These are phyloP conservation scores for Clepsis dumicolana DNA, from an alignment of 2,888 invertebrate genomes.

Conservation along the genomic window DNA sequence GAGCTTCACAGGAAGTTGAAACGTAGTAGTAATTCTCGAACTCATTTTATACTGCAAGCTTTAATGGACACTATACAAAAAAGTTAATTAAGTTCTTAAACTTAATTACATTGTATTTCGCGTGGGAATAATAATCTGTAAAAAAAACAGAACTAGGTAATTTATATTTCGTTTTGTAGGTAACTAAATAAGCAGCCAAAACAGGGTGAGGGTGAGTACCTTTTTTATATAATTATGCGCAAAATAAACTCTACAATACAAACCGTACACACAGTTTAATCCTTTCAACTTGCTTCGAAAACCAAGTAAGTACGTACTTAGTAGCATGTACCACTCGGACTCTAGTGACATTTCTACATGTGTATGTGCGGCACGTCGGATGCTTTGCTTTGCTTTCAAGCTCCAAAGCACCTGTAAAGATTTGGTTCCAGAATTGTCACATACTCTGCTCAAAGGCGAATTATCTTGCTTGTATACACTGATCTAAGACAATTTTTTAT, in stretches of 20 bases:
- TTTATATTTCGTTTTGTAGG: not conserved
- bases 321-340: too few relatives aligned
- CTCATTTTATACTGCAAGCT: not conserved
- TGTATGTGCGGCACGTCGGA: conserved; percentile 52
- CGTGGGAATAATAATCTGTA: conserved; percentile 1
- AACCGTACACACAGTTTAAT: too few relatives aligned
- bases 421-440: conserved; percentile 47
- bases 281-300: too few relatives aligned
- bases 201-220: not conserved
- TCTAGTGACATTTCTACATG: not conserved
- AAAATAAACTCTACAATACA: too few relatives aligned
- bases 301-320: too few relatives aligned
- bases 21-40: not conserved
- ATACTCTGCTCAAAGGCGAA: conserved; percentile 21
- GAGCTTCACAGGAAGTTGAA: not conserved
- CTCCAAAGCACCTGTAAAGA: conserved; percentile 49
- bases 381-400: conserved; percentile 53
- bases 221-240: not conserved
- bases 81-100: conserved; percentile 13
- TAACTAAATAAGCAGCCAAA: not conserved
- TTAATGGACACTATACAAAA: not conserved
- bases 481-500: not conserved
- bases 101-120: conserved; percentile 4
- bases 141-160: too few relatives aligned
- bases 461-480: conserved; percentile 13